Conservation (phyloP, 2,888 invertebrate genomes). For the Lomographa bimaculata region DNA sequence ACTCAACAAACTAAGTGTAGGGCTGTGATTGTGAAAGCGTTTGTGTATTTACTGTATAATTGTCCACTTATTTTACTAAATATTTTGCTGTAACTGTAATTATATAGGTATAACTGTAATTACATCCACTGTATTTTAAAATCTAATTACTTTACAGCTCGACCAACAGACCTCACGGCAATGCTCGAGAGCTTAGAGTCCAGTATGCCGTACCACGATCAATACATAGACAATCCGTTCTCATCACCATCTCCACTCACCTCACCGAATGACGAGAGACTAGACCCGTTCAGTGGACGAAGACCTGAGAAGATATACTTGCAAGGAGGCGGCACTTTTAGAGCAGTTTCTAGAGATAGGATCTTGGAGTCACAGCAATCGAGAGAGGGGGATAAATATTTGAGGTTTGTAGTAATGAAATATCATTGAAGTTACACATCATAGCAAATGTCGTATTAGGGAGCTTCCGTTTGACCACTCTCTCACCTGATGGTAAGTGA, state of each 20-base stretch:
- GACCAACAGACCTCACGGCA: conserved; percentile 70
- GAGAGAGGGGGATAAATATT: conserved; percentile 71
- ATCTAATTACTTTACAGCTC: too few species aligned
- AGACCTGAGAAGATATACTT: conserved; percentile 75
- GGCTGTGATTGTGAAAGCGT: too few species aligned
- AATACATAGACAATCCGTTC: conserved; percentile 79
- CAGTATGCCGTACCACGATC: conserved; percentile 67
- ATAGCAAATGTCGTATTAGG: too few species aligned
- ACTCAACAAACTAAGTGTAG: too few species aligned
- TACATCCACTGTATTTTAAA: too few species aligned
- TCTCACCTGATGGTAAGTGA: too few species aligned
- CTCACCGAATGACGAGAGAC: conserved; percentile 74
- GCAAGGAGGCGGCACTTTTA: conserved; percentile 77
- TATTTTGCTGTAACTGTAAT: too few species aligned
- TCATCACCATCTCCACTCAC: conserved; percentile 79
- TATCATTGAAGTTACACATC: too few species aligned
- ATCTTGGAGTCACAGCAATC: conserved; percentile 72
- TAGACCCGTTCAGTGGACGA: conserved; percentile 61
- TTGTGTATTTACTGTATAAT: too few species aligned
- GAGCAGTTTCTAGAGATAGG: conserved; percentile 72
- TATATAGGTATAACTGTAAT: too few species aligned
- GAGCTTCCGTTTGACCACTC: too few species aligned
- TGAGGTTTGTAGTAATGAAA: conserved; percentile 59
- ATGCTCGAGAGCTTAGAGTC: conserved; percentile 75
- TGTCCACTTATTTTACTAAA: too few species aligned